phyloP scores from a whole-genome alignment of 2,888 invertebrate species.

The Hirtodrosophila confusa region DNA sequence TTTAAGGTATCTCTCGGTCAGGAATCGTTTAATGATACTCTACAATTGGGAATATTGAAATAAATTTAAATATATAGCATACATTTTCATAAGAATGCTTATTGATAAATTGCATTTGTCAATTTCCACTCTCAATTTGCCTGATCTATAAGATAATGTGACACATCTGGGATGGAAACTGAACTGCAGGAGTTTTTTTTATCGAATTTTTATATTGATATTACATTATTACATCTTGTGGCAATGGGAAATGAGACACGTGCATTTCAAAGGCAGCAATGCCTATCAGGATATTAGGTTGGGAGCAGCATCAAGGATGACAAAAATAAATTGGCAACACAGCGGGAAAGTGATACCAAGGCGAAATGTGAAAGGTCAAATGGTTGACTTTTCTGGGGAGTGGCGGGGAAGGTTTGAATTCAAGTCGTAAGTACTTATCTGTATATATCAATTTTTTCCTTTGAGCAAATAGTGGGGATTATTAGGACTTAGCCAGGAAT shows the following conservation, averaged over 20 bases:
- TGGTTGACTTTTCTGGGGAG: slow-evolving; percentile 44
- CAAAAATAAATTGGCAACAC: slow-evolving; percentile 6
- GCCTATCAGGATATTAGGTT: slow-evolving; percentile 13
- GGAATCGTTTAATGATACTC: too few relatives aligned
- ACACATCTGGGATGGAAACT: too few relatives aligned
- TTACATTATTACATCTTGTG: too few relatives aligned
- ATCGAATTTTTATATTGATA: too few relatives aligned
- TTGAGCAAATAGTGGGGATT: slow-evolving; percentile 71
- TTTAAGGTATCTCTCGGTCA: too few relatives aligned
- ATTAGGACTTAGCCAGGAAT: slow-evolving; percentile 63
- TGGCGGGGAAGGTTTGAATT: slow-evolving; percentile 1
- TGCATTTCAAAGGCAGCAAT: background rate
- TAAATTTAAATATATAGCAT: too few relatives aligned
- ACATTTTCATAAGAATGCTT: too few relatives aligned
- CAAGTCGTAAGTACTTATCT: slow-evolving; percentile 11
- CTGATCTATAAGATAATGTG: too few relatives aligned
- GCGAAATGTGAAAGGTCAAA: slow-evolving; percentile 44
- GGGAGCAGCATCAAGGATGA: slow-evolving; percentile 18
- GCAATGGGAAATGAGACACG: background rate
- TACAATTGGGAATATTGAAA: too few relatives aligned
- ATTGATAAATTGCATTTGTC: too few relatives aligned
- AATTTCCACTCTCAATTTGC: too few relatives aligned
- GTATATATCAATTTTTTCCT: slow-evolving; percentile 14
- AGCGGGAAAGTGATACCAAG: background rate
- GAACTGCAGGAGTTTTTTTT: too few relatives aligned